Percentiles rank a stretch among this genome's conserved stretches.
Conservation (phyloP, 1,140 invertebrate genomes). For the Drosophila nigromelanica region DNA sequence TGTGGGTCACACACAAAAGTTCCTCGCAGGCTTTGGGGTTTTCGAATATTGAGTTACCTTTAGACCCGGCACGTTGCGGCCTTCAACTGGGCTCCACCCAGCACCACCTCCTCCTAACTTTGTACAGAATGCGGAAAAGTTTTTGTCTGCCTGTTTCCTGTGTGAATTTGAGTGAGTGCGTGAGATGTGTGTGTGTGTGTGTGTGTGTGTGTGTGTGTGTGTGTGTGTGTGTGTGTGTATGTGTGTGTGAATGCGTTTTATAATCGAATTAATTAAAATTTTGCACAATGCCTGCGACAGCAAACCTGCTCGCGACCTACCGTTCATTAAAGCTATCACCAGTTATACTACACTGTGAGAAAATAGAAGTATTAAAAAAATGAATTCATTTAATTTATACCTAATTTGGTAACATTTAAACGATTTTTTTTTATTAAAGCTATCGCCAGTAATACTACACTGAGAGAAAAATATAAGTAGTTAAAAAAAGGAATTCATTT, state of each 20-base stretch:
- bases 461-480: not conserved
- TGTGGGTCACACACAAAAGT: slow-evolving; percentile 41
- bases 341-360: not conserved
- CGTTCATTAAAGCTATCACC: not conserved
- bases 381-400: too few relatives aligned
- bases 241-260: slow-evolving; percentile 60
- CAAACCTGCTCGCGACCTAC: slow-evolving; percentile 10
- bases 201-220: slow-evolving; percentile 37
- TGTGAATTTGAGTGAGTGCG: slow-evolving; percentile 7
- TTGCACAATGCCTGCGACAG: slow-evolving; percentile 56
- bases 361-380: not conserved
- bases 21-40: not conserved
- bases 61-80: not conserved
- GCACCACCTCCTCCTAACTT: slow-evolving; percentile 2
- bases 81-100: not conserved
- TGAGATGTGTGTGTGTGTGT: slow-evolving; percentile 21
- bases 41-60: slow-evolving; percentile 14
- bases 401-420: too few relatives aligned
- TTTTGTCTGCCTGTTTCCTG: slow-evolving; percentile 58
- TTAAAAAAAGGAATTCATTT: too few relatives aligned
- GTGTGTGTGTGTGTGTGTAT: slow-evolving; percentile 19
- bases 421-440: slow-evolving; percentile 6
- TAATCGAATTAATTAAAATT: slow-evolving; percentile 82
- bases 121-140: slow-evolving; percentile 67
- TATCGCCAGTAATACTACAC: not conserved